Percentiles rank a stretch among this genome's conserved stretches.
Conservation (phyloP, 2,113 vertebrate genomes). For the Micronycteris hirsuta region DNA sequence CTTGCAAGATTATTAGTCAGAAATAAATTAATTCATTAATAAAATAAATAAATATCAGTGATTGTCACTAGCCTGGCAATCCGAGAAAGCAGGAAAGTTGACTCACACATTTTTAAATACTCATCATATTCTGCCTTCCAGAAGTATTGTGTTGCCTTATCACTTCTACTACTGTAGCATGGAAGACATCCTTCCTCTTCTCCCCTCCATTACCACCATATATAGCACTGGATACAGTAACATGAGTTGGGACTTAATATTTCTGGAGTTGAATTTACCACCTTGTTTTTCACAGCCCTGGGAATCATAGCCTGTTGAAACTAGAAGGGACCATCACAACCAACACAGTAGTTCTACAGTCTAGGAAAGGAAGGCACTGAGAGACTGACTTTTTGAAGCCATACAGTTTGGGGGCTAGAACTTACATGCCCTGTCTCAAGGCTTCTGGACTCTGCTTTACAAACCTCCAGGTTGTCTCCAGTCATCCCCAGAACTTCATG, state of each 20-base stretch:
- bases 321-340: background rate
- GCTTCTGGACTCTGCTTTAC: background rate
- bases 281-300: background rate
- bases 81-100: constrained; percentile 34
- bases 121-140: constrained; percentile 28
- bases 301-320: background rate
- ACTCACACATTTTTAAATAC: background rate
- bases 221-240: background rate
- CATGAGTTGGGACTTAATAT: background rate
- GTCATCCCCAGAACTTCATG: constrained; percentile 50
- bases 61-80: background rate
- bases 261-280: background rate
- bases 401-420: background rate
- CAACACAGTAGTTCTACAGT: background rate
- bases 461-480: constrained; percentile 27
- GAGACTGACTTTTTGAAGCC: background rate
- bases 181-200: background rate
- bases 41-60: background rate
- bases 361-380: background rate
- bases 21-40: constrained; percentile 40
- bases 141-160: background rate
- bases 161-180: background rate
- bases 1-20: background rate
- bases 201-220: background rate
- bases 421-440: background rate